Base-by-base conservation (phyloP, 2,113 vertebrate genomes). In the Tursiops truncatus region DNA sequence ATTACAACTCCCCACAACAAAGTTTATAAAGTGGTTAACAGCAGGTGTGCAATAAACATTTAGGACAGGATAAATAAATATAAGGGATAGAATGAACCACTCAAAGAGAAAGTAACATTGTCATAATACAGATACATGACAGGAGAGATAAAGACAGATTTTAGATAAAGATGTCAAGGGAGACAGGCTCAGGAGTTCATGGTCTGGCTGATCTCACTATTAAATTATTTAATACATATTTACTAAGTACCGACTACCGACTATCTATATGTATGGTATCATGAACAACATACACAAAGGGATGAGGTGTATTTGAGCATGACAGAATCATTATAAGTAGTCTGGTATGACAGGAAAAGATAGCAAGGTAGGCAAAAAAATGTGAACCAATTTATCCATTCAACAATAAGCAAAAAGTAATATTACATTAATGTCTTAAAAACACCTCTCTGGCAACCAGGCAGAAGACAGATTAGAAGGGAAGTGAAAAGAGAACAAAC, bases 141-240 rank as follows among this genome's bases (percentile, higher is more conserved):
- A 95, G 18, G n/a, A 87, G 53, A 94, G 15, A 65, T 31, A 84
- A 76, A 84, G 70, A 62, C 13, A 95, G 74, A 79, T 41, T 95
- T 90, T 91, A 96, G 76, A 71, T 80, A 88, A 50, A 92, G n/a
- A 80, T 76, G 41, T 70, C 73, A 81, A 92, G 26, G 14, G 9
- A 87, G 67, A 79, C 28, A 26, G 21, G 33, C 60, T 94, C 84
- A 90, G 58, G n/a, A 77, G 14, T 83, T 60, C 31, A 86, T 7
- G 62, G 70, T 62, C 77, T 80, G 18, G 50, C 53, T 65, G 38
- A 81, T 44, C 20, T 84, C 60, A 68, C 47, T 58, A 81, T 83
- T 73, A 62, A 86, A 94, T 63, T 93, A 76, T 31, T 81, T 50
- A 76, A 83, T 58, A 94, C 63, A 68, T 70, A 73, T 73, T 63